A percentile compares a stretch with the other conserved stretches of the same genome.
phyloP scores from a whole-genome alignment of 2,888 invertebrate genomes.

The Cerastis rubricosa region DNA sequence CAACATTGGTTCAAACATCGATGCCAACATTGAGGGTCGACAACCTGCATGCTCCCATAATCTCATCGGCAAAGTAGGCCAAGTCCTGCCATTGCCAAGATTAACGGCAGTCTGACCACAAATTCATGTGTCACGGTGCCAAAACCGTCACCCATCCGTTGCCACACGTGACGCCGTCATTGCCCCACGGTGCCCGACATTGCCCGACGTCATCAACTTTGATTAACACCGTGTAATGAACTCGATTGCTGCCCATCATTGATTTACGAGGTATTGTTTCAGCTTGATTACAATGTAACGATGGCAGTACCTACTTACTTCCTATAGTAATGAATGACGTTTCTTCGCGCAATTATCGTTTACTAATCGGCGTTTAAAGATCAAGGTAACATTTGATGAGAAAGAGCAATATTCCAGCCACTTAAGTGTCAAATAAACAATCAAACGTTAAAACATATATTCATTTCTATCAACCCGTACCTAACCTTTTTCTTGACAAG shows the following conservation, averaged over 20 bases:
- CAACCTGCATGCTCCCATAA: background rate
- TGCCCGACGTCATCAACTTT: slow-evolving; percentile 18
- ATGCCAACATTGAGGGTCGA: slow-evolving; percentile 3
- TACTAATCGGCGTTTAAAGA: slow-evolving; percentile 15
- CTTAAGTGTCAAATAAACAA: background rate
- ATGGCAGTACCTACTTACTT: slow-evolving; percentile 17
- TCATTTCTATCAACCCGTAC: background rate
- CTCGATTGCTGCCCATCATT: slow-evolving; percentile 40
- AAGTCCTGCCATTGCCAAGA: slow-evolving; percentile 20
- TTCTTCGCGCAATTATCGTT: slow-evolving; percentile 12
- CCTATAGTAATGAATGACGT: slow-evolving; percentile 7
- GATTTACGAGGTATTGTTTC: slow-evolving; percentile 58
- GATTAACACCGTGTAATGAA: slow-evolving; percentile 54
- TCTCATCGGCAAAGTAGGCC: background rate
- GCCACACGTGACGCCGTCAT: background rate
- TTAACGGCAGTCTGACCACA: slow-evolving; percentile 16
- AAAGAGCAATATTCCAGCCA: background rate
- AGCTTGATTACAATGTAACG: slow-evolving; percentile 39
- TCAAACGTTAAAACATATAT: background rate
- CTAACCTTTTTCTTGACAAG: background rate
- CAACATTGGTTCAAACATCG: slow-evolving; percentile 11
- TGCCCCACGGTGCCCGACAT: background rate
- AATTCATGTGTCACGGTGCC: slow-evolving; percentile 23
- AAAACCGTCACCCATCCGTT: background rate
- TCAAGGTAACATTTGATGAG: background rate